Evolutionary conservation across 2,797 vertebrate genomes (phyloP), one percentile per base, ranked within the genome.

Genomic region (Poecilia gillii): DNA sequence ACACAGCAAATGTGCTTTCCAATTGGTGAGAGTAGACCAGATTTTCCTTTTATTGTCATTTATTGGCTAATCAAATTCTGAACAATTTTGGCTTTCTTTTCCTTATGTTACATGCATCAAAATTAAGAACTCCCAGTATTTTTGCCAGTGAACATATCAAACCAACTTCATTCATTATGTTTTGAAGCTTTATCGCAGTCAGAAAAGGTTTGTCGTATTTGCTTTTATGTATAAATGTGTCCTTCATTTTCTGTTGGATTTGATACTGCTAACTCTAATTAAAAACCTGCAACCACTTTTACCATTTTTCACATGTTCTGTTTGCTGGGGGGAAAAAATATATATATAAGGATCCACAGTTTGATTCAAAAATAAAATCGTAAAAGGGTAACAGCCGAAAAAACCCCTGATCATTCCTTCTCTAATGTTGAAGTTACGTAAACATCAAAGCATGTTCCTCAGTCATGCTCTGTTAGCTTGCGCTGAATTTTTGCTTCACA

Each of bases 401-500:
- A 45, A 71, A 45, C 5, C 11, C 39, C 66, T 16, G 68, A 71
- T 43, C 23, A 14, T 41, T 28, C 25, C 41, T 71, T 28, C 41
- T 45, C 25, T 46, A 71, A 71, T 46, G 68, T 14, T 46, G 68
- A 45, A 43, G 41, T 71, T 45, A 45, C n/a, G 41, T 45, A 46
- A 45, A 71, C 41, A 45, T 71, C 25, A 71, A 28, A 71, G 41
- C 41, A 70, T 70, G 23, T 41, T 70, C 20, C 41, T 71, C 13
- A 8, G 41, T 28, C 39, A 41, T 70, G 39, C 66, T 43, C 66
- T 70, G 66, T 25, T 70, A 41, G 66, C 39, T 57, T 72, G 23
- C n/a, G 36, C 14, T 64, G 41, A 73, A 89, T 75, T 53, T 25
- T 25, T 20, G 20, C 39, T 72, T 36, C 18, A 43, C 9, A 1